These are phyloP conservation scores for Falco rusticolus DNA, from an alignment of 2,797 vertebrate genomes.

Conservation along the genomic window DNA sequence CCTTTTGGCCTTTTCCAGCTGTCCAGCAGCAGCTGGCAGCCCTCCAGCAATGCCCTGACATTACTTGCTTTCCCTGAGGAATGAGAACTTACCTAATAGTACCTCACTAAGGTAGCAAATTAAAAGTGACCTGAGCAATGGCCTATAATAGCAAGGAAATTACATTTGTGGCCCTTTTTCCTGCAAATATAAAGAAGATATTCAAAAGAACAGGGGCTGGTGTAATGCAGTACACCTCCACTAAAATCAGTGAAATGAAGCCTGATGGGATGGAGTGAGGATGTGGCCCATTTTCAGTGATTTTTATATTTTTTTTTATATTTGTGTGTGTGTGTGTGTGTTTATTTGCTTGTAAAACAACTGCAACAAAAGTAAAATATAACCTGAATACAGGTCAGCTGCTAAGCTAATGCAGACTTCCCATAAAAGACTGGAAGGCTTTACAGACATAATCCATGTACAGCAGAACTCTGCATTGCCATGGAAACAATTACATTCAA, in stretches of 20 bases:
- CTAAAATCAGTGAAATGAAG: neutral
- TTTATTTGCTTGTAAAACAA: conserved; percentile 22
- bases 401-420: conserved; percentile 30
- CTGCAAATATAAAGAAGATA: neutral
- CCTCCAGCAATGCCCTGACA: neutral
- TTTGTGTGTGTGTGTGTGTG: neutral
- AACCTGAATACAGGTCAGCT: conserved; percentile 43
- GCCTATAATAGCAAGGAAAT: neutral
- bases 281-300: neutral
- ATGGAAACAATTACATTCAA: conserved; percentile 58
- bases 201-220: neutral
- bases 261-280: neutral
- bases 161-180: neutral
- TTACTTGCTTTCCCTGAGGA: neutral
- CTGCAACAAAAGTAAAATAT: neutral
- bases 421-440: conserved; percentile 16
- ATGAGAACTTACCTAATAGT: neutral
- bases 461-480: neutral
- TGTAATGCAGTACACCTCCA: neutral
- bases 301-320: neutral
- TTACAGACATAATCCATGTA: conserved; percentile 1
- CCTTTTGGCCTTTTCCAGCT: neutral
- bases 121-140: neutral
- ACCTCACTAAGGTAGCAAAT: neutral
- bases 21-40: neutral